A percentile compares a stretch with the other conserved stretches of the same genome.
phyloP scores from a whole-genome alignment of 2,888 invertebrate genomes.

The Perizoma affinitatum region DNA sequence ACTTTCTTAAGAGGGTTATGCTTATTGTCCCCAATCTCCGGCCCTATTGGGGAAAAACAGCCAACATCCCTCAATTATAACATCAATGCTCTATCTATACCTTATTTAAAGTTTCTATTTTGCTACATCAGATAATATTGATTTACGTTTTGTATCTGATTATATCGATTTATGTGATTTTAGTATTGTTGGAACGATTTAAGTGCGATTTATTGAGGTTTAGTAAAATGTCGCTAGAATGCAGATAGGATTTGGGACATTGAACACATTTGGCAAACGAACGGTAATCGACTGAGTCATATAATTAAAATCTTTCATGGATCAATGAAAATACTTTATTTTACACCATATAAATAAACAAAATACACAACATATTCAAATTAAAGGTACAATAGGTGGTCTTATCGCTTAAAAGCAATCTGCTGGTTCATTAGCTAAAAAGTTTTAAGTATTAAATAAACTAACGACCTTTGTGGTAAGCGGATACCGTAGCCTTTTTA shows the following conservation, averaged over 20 bases:
- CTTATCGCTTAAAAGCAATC: too few relatives aligned
- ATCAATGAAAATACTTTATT: too few relatives aligned
- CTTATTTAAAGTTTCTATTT: constrained; percentile 3
- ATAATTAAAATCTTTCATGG: neutral
- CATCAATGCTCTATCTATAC: neutral
- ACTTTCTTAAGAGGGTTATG: too few relatives aligned
- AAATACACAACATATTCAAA: too few relatives aligned
- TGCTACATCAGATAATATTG: constrained; percentile 17
- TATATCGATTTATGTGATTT: constrained; percentile 8
- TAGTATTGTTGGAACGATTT: constrained; percentile 10
- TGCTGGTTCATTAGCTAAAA: too few relatives aligned
- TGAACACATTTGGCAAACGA: constrained; percentile 1
- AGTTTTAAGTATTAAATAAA: too few relatives aligned
- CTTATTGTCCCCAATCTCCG: too few relatives aligned
- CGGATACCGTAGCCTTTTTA: too few relatives aligned
- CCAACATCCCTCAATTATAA: neutral
- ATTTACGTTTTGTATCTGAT: constrained; percentile 6
- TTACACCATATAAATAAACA: too few relatives aligned
- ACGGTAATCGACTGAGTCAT: neutral
- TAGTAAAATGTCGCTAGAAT: constrained; percentile 8
- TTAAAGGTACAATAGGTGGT: too few relatives aligned
- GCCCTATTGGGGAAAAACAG: too few relatives aligned
- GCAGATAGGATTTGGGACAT: neutral
- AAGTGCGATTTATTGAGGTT: constrained; percentile 5
- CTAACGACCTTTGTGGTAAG: too few relatives aligned